Evolutionary conservation across 2,888 invertebrate species (phyloP).

Genomic region (Oligia fasciuncula): DNA sequence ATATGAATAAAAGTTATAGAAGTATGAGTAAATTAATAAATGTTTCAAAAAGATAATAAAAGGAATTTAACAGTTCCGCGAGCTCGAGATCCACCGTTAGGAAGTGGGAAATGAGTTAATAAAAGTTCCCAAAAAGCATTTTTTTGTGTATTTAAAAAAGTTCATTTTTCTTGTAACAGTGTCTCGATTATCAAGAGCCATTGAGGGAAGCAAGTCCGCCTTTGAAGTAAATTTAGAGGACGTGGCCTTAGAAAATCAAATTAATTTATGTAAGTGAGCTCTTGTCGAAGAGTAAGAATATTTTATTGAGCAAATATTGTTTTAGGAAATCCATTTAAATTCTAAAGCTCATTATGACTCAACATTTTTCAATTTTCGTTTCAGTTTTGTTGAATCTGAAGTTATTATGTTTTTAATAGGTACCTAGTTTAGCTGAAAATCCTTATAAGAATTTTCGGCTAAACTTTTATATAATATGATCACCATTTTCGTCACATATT

Average conservation of each 20-base stretch:
- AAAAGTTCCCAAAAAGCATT: slow-evolving; percentile 67
- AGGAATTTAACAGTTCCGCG: slow-evolving; percentile 47
- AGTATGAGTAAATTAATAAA: slow-evolving; percentile 58
- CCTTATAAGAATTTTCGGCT: background rate
- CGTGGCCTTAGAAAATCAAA: slow-evolving; percentile 66
- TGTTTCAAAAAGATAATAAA: slow-evolving; percentile 55
- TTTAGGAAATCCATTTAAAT: slow-evolving; percentile 40
- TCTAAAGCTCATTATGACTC: slow-evolving; percentile 21
- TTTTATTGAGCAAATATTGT: slow-evolving; percentile 48
- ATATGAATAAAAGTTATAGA: slow-evolving; percentile 35
- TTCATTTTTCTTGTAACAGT: slow-evolving; percentile 65
- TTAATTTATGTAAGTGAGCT: slow-evolving; percentile 68
- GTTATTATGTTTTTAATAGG: background rate
- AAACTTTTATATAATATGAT: background rate
- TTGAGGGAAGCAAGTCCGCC: slow-evolving; percentile 69
- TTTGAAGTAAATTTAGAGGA: slow-evolving; percentile 67
- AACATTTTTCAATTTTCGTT: slow-evolving; percentile 23
- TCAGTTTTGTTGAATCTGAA: background rate
- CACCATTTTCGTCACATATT: background rate
- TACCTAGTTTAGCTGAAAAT: background rate
- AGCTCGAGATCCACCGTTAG: slow-evolving; percentile 56
- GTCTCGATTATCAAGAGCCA: slow-evolving; percentile 71
- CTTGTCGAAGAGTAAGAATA: slow-evolving; percentile 57
- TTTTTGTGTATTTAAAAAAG: slow-evolving; percentile 65
- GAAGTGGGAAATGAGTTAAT: slow-evolving; percentile 70